These are phyloP conservation scores for Nomada fabriciana DNA, from an alignment of 2,888 invertebrate species.

Conservation along the genomic window DNA sequence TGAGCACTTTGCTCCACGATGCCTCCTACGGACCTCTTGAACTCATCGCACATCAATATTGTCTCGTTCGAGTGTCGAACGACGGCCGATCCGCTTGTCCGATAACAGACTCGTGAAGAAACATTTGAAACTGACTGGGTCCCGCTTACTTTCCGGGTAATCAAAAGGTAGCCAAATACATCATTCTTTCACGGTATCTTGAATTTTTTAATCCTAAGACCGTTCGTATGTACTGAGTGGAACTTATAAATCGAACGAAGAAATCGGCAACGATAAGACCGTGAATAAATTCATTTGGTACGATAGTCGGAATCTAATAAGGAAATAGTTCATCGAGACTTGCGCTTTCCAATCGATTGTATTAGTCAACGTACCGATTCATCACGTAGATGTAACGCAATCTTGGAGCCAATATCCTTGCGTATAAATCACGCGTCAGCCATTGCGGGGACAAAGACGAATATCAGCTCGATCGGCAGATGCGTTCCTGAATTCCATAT, in stretches of 20 bases:
- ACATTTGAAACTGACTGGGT: slow-evolving; percentile 43
- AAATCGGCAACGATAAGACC: not conserved
- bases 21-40: slow-evolving; percentile 68
- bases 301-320: slow-evolving; percentile 4
- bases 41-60: slow-evolving; percentile 74
- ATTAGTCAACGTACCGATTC: slow-evolving; percentile 67
- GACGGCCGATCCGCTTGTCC: slow-evolving; percentile 64
- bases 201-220: not conserved
- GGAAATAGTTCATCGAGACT: slow-evolving; percentile 31
- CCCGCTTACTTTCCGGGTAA: slow-evolving; percentile 29
- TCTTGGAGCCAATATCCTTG: slow-evolving; percentile 77
- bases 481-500: slow-evolving; percentile 68
- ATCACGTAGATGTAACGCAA: slow-evolving; percentile 72
- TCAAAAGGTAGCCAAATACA: not conserved
- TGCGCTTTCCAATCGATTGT: slow-evolving; percentile 60
- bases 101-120: slow-evolving; percentile 57
- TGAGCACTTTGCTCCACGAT: slow-evolving; percentile 68
- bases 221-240: not conserved
- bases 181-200: not conserved
- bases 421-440: slow-evolving; percentile 77
- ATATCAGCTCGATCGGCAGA: slow-evolving; percentile 72
- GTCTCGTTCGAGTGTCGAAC: slow-evolving; percentile 68
- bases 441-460: slow-evolving; percentile 75
- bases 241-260: not conserved
- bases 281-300: not conserved